Conservation (phyloP, 2,888 invertebrate species). For the Notocelia uddmanniana region DNA sequence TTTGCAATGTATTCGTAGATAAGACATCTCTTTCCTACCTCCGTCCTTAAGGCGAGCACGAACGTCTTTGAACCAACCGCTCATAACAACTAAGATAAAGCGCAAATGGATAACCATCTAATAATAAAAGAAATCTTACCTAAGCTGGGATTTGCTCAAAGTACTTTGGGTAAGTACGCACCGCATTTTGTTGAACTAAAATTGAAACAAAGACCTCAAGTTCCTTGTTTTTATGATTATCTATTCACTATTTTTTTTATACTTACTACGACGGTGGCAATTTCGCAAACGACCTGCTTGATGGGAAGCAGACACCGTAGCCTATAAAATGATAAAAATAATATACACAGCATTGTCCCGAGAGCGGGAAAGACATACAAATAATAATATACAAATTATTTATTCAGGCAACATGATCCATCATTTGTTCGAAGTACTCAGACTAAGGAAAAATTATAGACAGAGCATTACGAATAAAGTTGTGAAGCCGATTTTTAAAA, state of each 20-base stretch:
- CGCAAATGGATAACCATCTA: slow-evolving; percentile 21
- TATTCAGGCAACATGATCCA: too few relatives aligned
- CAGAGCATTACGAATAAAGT: too few relatives aligned
- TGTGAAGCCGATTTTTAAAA: too few relatives aligned
- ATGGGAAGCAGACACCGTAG: too few relatives aligned
- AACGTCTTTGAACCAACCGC: slow-evolving; percentile 23
- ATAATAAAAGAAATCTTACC: slow-evolving; percentile 13
- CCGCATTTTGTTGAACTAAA: slow-evolving; percentile 15
- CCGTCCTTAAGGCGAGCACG: slow-evolving; percentile 19
- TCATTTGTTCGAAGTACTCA: too few relatives aligned
- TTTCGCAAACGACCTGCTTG: too few relatives aligned
- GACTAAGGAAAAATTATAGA: too few relatives aligned
- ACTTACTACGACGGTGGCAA: too few relatives aligned
- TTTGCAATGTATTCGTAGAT: slow-evolving; percentile 17
- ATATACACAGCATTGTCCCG: too few relatives aligned
- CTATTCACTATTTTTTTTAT: neutral
- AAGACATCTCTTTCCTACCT: slow-evolving; percentile 19
- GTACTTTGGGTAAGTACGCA: neutral
- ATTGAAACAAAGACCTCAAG: slow-evolving; percentile 24
- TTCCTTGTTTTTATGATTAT: neutral
- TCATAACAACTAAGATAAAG: slow-evolving; percentile 29
- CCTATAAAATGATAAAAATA: too few relatives aligned
- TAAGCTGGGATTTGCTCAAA: slow-evolving; percentile 18
- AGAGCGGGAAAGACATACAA: too few relatives aligned
- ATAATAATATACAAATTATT: too few relatives aligned